Evolutionary conservation across 2,888 invertebrate species (phyloP).

Genomic region (Ligdia adustata): DNA sequence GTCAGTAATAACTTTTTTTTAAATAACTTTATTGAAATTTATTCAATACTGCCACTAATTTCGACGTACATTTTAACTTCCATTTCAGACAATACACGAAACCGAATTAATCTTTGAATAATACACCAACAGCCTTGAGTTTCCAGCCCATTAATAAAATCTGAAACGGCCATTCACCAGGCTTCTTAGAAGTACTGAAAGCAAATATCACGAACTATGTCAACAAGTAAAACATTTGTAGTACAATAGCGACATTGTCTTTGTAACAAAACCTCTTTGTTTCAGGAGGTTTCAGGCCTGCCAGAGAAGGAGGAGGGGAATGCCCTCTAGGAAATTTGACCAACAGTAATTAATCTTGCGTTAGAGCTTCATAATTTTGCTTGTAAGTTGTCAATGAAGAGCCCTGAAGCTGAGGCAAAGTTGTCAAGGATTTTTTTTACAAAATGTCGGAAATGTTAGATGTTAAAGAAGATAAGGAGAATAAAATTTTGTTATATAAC

Average conservation of each 20-base stretch:
- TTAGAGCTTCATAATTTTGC: conserved; percentile 15
- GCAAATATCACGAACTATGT: conserved; percentile 26
- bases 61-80: no score
- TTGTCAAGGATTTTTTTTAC: neutral
- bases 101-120: neutral
- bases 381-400: conserved; percentile 16
- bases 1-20: no score
- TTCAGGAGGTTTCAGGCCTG: no score
- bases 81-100: conserved; percentile 1
- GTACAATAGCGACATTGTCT: conserved; percentile 25
- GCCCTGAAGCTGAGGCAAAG: neutral
- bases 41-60: no score
- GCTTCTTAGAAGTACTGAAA: conserved; percentile 18
- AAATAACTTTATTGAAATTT: no score
- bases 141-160: conserved; percentile 15
- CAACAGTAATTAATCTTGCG: conserved; percentile 22
- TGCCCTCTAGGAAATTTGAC: conserved; percentile 23
- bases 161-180: conserved; percentile 5
- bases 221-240: conserved; percentile 26
- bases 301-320: conserved; percentile 6
- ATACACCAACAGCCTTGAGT: conserved; percentile 2
- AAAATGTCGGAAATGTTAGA: neutral
- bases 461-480: no score
- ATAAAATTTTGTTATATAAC: no score
- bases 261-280: conserved; percentile 27